phyloP scores from a whole-genome alignment of 1,140 invertebrate species.

The Lepidurus packardi region DNA sequence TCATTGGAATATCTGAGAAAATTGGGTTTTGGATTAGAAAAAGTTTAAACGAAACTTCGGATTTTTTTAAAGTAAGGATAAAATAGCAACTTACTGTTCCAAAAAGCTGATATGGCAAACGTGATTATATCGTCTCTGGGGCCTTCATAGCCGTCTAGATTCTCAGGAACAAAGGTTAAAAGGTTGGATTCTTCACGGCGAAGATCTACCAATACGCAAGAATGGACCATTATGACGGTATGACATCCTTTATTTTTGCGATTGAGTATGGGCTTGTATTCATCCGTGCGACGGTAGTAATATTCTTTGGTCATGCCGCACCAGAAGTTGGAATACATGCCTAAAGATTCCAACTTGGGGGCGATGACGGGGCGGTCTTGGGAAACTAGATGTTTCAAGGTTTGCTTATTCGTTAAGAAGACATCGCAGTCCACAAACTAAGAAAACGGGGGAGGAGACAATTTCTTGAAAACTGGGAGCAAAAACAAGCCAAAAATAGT shows the following conservation, averaged over 20 bases:
- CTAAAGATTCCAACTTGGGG: constrained; percentile 78
- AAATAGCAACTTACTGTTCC: constrained; percentile 50
- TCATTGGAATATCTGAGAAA: constrained; percentile 58
- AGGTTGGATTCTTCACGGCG: constrained; percentile 53
- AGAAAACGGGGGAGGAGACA: constrained; percentile 43
- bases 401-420: constrained; percentile 66
- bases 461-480: background rate
- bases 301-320: constrained; percentile 79
- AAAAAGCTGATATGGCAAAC: constrained; percentile 80
- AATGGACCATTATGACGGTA: constrained; percentile 86
- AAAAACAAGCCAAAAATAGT: constrained; percentile 25
- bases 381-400: constrained; percentile 61
- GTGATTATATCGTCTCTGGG: constrained; percentile 90
- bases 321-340: constrained; percentile 94
- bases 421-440: constrained; percentile 86
- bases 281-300: constrained; percentile 81
- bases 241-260: constrained; percentile 68
- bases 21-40: constrained; percentile 28
- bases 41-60: constrained; percentile 18
- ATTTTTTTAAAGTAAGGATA: background rate
- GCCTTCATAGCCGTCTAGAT: constrained; percentile 59
- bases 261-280: constrained; percentile 76
- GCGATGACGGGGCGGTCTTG: constrained; percentile 62
- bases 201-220: constrained; percentile 77
- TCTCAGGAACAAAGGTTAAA: constrained; percentile 68